Conservation (phyloP, 35 echinoderm and acorn worm species). For the Stichopus chloronotus region DNA sequence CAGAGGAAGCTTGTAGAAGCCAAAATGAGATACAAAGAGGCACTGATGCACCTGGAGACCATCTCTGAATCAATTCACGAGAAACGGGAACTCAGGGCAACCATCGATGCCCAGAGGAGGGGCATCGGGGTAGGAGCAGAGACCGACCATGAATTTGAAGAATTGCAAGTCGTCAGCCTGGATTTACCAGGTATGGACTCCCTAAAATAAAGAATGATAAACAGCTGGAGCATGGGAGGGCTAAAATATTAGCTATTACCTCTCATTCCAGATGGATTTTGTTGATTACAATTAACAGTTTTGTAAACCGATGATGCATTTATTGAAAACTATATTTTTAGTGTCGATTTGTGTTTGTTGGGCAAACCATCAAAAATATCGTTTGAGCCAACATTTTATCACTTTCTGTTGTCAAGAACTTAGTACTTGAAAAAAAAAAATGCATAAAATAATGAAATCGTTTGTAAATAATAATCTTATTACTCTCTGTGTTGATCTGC, state of each 20-base stretch:
- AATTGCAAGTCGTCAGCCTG: not conserved
- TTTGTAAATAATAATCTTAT: not conserved
- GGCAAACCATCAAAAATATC: no score
- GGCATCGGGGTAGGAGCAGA: conserved; percentile 85
- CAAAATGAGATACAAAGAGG: conserved; percentile 72
- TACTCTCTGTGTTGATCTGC: not conserved
- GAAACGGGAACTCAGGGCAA: conserved; percentile 48
- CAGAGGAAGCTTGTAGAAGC: conserved; percentile 48
- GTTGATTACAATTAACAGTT: no score
- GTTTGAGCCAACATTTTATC: no score
- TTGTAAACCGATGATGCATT: no score
- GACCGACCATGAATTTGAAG: conserved; percentile 20
- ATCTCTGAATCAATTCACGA: conserved; percentile 98
- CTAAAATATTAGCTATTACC: not conserved
- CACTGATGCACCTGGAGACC: conserved; percentile 72
- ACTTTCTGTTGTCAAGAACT: no score
- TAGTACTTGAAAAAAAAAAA: no score
- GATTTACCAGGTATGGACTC: conserved; percentile 18
- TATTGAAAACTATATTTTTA: no score
- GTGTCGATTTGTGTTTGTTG: no score
- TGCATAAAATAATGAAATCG: no score
- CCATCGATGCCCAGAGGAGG: conserved; percentile 54
- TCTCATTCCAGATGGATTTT: not conserved
- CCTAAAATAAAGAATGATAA: not conserved
- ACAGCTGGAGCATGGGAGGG: not conserved